Conservation (phyloP, 2,113 vertebrate genomes). For the Cyprinodon variegatus region DNA sequence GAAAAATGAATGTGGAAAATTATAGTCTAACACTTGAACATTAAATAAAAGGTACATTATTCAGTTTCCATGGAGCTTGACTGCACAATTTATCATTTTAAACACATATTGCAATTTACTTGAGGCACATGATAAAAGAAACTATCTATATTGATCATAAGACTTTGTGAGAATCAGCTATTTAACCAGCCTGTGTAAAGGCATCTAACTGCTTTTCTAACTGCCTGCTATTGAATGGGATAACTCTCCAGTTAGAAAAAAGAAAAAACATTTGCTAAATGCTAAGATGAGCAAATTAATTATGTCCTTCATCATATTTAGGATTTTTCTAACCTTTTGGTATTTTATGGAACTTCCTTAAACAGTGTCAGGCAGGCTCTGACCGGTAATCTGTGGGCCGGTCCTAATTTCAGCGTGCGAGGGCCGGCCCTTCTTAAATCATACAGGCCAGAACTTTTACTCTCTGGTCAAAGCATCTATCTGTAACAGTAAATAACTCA, state of each 20-base stretch:
- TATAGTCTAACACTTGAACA: neutral
- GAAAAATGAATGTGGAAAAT: conserved; percentile 9
- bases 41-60: neutral
- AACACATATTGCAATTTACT: neutral
- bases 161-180: conserved; percentile 22
- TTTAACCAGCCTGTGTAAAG: neutral
- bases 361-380: no score
- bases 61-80: neutral
- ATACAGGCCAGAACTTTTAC: no score
- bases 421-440: no score
- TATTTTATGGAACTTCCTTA: no score
- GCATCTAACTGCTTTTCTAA: neutral
- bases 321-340: no score
- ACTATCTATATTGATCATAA: conserved; percentile 29
- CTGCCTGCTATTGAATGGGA: neutral
- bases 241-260: neutral
- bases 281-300: neutral
- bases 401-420: no score
- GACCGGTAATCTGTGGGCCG: no score
- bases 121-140: neutral
- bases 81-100: neutral
- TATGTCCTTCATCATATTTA: no score
- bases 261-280: neutral
- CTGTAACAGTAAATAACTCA: no score
- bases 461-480: no score